These are phyloP conservation scores for Idaea straminata DNA, from an alignment of 2,888 invertebrate species.

Conservation along the genomic window DNA sequence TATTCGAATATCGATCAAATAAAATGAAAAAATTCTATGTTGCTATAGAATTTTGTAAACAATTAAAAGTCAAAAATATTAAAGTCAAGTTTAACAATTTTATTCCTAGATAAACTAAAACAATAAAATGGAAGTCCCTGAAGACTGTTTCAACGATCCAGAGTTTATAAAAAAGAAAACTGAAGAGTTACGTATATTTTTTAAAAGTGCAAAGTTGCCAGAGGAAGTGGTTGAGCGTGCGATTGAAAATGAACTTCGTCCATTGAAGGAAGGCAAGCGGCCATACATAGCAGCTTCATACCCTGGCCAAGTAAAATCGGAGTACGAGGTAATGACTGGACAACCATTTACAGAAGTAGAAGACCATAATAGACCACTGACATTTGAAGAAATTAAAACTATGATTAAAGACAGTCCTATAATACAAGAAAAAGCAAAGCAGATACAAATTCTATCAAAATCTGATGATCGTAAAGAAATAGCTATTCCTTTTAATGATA, in stretches of 20 bases:
- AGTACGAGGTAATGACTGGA: constrained; percentile 71
- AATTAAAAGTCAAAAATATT: constrained; percentile 12
- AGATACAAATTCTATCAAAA: constrained; percentile 61
- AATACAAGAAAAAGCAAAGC: constrained; percentile 63
- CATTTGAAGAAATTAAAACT: constrained; percentile 53
- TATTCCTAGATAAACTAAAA: neutral
- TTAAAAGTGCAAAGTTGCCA: constrained; percentile 56
- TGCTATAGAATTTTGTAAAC: constrained; percentile 41
- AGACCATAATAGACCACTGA: constrained; percentile 54
- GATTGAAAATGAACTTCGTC: constrained; percentile 67
- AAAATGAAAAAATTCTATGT: constrained; percentile 31
- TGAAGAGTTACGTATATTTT: constrained; percentile 56
- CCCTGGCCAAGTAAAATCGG: constrained; percentile 55
- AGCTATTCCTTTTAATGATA: constrained; percentile 55
- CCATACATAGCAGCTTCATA: constrained; percentile 65
- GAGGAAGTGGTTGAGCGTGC: constrained; percentile 52
- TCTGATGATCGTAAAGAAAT: constrained; percentile 41
- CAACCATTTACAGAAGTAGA: constrained; percentile 67
- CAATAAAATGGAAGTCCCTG: constrained; percentile 40
- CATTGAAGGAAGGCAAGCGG: constrained; percentile 38
- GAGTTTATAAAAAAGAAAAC: constrained; percentile 55
- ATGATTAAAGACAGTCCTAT: constrained; percentile 59
- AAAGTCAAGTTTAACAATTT: neutral
- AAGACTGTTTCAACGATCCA: constrained; percentile 34
- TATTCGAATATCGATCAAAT: constrained; percentile 50